Conservation (phyloP, 2,888 invertebrate genomes). For the Ormyrus pomaceus region DNA sequence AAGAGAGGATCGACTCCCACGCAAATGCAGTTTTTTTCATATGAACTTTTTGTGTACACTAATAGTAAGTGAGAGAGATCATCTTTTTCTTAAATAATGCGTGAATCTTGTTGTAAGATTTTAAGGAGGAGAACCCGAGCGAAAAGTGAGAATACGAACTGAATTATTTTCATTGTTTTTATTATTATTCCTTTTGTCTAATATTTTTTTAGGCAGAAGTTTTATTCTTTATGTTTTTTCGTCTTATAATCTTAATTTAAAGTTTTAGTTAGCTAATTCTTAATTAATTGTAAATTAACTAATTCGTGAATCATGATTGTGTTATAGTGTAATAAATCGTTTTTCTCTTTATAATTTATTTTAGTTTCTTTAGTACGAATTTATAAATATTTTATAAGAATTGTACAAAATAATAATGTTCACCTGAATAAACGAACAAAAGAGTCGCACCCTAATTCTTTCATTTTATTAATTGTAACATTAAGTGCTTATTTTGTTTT, state of each 20-base stretch:
- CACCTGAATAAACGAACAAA: conserved; percentile 51
- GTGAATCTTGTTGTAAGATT: conserved; percentile 36
- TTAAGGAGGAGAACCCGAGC: conserved; percentile 40
- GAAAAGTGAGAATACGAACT: conserved; percentile 56
- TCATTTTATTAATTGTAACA: conserved; percentile 31
- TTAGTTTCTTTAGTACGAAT: conserved; percentile 48
- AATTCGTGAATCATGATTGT: conserved; percentile 49
- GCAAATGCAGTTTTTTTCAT: conserved; percentile 33
- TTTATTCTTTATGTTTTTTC: conserved; percentile 46
- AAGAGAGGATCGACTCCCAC: conserved; percentile 48
- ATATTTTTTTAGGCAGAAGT: conserved; percentile 28
- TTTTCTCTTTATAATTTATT: conserved; percentile 54
- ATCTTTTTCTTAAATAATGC: conserved; percentile 44
- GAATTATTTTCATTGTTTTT: conserved; percentile 49
- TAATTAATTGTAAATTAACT: conserved; percentile 51
- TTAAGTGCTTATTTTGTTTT: conserved; percentile 28
- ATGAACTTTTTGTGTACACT: conserved; percentile 34
- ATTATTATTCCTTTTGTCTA: conserved; percentile 46
- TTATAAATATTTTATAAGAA: conserved; percentile 54
- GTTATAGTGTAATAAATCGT: conserved; percentile 55
- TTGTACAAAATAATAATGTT: conserved; percentile 56
- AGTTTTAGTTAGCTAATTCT: conserved; percentile 52
- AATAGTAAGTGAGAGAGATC: conserved; percentile 34
- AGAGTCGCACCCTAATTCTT: conserved; percentile 43
- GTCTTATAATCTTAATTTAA: conserved; percentile 44